Evolutionary conservation across 2,113 vertebrate species (phyloP).

Genomic region (Mohoua ochrocephala): DNA sequence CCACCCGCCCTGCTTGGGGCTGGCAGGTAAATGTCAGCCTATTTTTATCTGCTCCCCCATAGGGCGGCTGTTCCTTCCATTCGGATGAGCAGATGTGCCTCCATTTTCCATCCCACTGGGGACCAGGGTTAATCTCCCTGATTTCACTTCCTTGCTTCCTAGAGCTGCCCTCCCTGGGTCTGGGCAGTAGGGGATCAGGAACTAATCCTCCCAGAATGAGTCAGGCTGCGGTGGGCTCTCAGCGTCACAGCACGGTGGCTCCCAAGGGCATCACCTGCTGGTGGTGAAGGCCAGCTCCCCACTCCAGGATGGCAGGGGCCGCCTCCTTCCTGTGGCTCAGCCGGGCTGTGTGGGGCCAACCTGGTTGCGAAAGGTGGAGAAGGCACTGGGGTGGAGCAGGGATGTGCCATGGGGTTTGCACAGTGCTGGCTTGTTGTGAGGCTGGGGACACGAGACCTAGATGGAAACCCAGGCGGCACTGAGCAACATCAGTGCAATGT

Average conservation of each 20-base stretch:
- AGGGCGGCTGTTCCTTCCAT: not conserved
- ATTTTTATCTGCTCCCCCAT: not conserved
- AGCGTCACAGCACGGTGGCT: accelerated
- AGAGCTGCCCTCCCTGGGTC: not conserved
- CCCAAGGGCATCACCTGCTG: not conserved
- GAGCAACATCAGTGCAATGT: not conserved
- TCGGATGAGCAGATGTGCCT: not conserved
- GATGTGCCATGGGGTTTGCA: not conserved
- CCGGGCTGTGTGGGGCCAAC: not conserved
- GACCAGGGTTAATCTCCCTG: slow-evolving; percentile 32
- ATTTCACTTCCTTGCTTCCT: slow-evolving; percentile 19
- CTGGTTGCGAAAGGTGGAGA: not conserved
- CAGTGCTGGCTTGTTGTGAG: not conserved
- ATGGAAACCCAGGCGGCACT: not conserved
- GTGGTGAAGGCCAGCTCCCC: not conserved
- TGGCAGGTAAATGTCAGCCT: slow-evolving; percentile 47
- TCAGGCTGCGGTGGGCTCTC: not conserved
- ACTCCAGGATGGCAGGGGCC: not conserved
- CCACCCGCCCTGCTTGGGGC: accelerated
- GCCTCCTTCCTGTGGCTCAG: not conserved
- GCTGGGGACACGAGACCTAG: not conserved
- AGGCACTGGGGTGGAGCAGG: accelerated
- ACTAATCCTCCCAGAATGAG: slow-evolving; percentile 17
- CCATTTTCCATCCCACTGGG: slow-evolving; percentile 6
- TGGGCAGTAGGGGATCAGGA: not conserved